Conservation (phyloP, 2,797 vertebrate species). For the Galagoides demidoff region DNA sequence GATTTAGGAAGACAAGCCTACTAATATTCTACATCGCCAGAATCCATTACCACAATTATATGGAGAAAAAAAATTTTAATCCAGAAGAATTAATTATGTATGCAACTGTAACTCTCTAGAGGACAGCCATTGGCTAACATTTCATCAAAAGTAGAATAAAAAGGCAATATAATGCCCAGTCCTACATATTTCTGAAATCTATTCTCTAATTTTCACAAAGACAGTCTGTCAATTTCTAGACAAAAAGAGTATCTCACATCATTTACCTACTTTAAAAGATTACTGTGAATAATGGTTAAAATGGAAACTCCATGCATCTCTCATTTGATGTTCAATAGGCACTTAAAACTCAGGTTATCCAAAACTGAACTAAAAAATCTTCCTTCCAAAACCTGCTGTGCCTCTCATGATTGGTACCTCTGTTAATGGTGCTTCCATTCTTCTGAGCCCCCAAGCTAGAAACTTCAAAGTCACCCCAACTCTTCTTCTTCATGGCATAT, state of each 20-base stretch:
- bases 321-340: constrained; percentile 20
- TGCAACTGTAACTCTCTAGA: background rate
- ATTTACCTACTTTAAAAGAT: constrained; percentile 41
- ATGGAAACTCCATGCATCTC: background rate
- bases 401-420: constrained; percentile 1
- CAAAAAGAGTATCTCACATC: constrained; percentile 19
- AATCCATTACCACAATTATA: background rate
- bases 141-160: constrained; percentile 39
- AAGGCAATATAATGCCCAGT: background rate
- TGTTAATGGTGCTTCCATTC: background rate
- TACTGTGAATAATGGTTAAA: constrained; percentile 37
- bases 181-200: constrained; percentile 17
- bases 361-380: constrained; percentile 22
- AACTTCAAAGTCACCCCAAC: background rate
- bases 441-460: constrained; percentile 17
- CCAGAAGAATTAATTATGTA: constrained; percentile 1
- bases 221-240: constrained; percentile 17
- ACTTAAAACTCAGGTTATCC: constrained; percentile 14
- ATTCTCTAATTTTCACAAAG: constrained; percentile 8
- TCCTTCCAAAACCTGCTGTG: background rate
- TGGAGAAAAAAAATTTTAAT: background rate
- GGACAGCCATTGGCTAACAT: constrained; percentile 41
- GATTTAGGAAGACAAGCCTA: background rate
- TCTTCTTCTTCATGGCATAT: background rate
- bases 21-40: background rate